These are phyloP conservation scores for Eubasilissa splendida DNA, from an alignment of 2,888 invertebrate species.

Conservation along the genomic window DNA sequence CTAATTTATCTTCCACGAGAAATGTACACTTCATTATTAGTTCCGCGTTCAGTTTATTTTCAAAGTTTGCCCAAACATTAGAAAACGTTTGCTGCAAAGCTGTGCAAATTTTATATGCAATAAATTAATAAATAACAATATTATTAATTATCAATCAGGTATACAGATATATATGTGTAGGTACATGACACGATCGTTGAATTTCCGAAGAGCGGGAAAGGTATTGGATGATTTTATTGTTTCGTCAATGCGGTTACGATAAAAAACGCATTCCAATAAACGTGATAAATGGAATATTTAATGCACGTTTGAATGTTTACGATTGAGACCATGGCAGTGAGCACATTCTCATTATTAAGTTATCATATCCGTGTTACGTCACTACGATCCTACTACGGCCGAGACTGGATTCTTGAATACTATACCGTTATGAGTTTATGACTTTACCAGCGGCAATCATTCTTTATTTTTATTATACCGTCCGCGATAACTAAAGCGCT, in stretches of 20 bases:
- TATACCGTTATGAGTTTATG: background rate
- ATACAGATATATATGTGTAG: no score
- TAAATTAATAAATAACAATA: no score
- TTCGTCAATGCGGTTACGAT: background rate
- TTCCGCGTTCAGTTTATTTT: no score
- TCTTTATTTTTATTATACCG: background rate
- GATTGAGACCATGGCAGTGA: background rate
- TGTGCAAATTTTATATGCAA: no score
- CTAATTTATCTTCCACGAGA: no score
- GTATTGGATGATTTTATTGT: background rate
- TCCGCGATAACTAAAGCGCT: background rate
- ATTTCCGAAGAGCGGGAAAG: no score
- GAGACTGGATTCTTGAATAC: constrained; percentile 2
- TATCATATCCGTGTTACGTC: background rate
- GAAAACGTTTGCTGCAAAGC: no score
- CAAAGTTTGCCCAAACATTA: no score
- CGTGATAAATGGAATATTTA: background rate
- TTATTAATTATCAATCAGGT: no score
- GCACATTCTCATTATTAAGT: background rate
- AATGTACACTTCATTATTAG: no score
- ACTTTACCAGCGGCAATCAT: background rate
- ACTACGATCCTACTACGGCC: constrained; percentile 4
- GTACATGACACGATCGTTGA: no score
- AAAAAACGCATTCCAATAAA: background rate
- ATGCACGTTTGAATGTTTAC: background rate